A percentile compares a stretch with the other conserved stretches of the same genome.
These are phyloP conservation scores for Ceratotherium simum DNA, from an alignment of 2,113 vertebrate genomes.

Conservation along the genomic window DNA sequence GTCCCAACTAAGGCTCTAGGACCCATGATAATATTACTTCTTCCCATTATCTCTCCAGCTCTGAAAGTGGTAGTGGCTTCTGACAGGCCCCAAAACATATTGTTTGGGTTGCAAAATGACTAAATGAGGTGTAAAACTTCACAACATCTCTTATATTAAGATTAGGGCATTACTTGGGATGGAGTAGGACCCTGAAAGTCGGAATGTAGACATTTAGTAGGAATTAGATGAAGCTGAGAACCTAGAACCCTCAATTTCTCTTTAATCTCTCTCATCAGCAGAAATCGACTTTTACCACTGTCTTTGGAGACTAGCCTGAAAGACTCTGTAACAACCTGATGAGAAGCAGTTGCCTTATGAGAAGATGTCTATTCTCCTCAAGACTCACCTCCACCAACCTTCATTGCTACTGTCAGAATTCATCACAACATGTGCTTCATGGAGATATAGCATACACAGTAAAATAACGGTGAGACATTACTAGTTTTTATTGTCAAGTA, in stretches of 20 bases:
- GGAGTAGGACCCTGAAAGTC: not conserved
- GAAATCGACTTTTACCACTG: not conserved
- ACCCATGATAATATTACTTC: too few species aligned
- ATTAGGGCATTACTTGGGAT: not conserved
- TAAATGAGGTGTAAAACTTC: not conserved
- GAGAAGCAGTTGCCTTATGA: not conserved
- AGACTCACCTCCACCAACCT: not conserved
- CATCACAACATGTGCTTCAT: not conserved
- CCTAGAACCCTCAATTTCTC: not conserved
- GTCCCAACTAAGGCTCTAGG: not conserved
- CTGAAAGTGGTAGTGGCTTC: not conserved
- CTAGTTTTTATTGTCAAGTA: not conserved
- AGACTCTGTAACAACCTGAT: not conserved
- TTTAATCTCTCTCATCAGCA: not conserved
- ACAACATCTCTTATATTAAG: not conserved
- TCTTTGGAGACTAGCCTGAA: not conserved
- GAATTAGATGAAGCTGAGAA: not conserved
- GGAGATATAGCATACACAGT: not conserved
- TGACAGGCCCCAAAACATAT: not conserved
- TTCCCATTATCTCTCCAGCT: not conserved
- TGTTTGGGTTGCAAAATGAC: not conserved
- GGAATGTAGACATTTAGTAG: not conserved
- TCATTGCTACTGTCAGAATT: not conserved
- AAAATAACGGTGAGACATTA: not conserved
- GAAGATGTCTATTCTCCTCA: not conserved